Base-by-base conservation (phyloP, 2,888 invertebrate species). In the Lysandra bellargus region DNA sequence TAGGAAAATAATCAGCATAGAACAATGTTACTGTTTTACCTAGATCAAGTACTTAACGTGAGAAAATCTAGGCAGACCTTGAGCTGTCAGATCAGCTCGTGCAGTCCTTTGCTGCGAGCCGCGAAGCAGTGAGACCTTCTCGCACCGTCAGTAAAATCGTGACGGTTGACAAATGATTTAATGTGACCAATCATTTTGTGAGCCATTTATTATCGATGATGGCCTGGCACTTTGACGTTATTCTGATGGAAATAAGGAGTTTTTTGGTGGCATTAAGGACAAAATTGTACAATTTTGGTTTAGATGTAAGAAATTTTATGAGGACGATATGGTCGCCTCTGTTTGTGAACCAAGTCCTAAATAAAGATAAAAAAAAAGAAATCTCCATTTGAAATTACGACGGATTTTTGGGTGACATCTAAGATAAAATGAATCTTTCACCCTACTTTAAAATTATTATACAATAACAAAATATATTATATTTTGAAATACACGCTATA, bases 1-100 rank as follows among this genome's bases (percentile, higher is more conserved):
- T 30, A 23, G 9, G 3, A 30, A 23, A 30, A 37, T 69, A 64
- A 64, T 64, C 64, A 33, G 69, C 69, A 37, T 69, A 69, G 69
- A 30, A 53, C 53, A 44, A 75, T 75, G 75, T 53, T 76, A 33
- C 33, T 37, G 53, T 53, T 53, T 44, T 75, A 75, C 76, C 53
- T 76, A 76, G 76, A 76, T 53, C 76, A 57, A 57, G 76, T 57
- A 76, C 76, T 37, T 76, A 76, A 76, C 76, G 76, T 76, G 76
- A 57, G 76, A 76, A 75, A 75, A 76, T 76, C 76, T 76, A 76
- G 76, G 53, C 53, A 75, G 53, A 53, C 76, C 76, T 76, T 76
- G 76, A 76, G 76, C 17, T 53, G 76, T 76, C 76, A 53, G 76
- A 4, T 53, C 76, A 57, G 53, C 76, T 76, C 76, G 76, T 76